These are phyloP conservation scores for Pseudopodoces humilis DNA, from an alignment of 2,113 vertebrate species.

Conservation along the genomic window DNA sequence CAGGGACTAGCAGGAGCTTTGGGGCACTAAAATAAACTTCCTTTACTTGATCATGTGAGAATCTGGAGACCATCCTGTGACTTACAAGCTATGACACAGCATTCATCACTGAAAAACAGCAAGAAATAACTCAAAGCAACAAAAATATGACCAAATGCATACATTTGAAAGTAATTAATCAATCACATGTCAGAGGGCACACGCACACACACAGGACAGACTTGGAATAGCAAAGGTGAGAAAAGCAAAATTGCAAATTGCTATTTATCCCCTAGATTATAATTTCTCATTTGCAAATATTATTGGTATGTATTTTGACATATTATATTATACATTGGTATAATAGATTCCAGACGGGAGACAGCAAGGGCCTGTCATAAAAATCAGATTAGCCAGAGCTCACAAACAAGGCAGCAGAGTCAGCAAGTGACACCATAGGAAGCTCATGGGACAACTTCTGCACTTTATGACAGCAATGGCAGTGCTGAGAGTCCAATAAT, in stretches of 20 bases:
- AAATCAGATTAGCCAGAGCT: neutral
- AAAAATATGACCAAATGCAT: neutral
- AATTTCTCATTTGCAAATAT: neutral
- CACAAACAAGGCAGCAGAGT: neutral
- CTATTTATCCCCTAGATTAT: neutral
- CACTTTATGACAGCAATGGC: neutral
- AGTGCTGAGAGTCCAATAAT: neutral
- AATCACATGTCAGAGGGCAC: neutral
- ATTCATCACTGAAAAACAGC: neutral
- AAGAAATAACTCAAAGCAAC: neutral
- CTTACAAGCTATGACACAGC: neutral
- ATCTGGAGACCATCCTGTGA: constrained; percentile 34
- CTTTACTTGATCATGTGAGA: constrained; percentile 31
- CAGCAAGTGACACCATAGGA: neutral
- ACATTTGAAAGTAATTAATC: neutral
- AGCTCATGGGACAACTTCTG: neutral
- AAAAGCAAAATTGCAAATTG: neutral
- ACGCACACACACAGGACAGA: neutral
- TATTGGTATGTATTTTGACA: neutral
- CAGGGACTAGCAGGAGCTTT: neutral
- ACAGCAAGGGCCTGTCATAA: neutral
- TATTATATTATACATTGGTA: neutral
- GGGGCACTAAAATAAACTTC: neutral
- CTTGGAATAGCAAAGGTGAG: neutral
- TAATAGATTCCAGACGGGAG: neutral